Evolutionary conservation across 2,113 vertebrate genomes (phyloP).

Genomic region (Eurystomus gularis): DNA sequence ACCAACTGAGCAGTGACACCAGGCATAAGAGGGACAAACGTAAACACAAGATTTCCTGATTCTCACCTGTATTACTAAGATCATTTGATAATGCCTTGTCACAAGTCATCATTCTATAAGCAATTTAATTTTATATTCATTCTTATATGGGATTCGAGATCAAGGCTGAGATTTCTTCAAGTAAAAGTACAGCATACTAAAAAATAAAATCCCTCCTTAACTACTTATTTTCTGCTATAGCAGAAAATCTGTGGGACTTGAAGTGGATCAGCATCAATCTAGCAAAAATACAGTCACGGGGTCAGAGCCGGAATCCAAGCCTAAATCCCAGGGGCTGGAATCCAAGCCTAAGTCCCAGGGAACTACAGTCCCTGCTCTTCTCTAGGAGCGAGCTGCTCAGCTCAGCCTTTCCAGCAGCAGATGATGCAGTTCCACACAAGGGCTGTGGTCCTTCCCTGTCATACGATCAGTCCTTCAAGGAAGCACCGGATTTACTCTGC

Average conservation of each 20-base stretch:
- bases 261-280: neutral
- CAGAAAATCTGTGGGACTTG: neutral
- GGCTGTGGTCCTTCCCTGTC: neutral
- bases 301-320: neutral
- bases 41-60: neutral
- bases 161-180: neutral
- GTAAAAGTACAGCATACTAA: neutral
- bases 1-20: neutral
- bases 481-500: neutral
- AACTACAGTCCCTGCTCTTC: neutral
- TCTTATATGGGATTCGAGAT: neutral
- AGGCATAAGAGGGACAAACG: neutral
- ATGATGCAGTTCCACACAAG: fast-evolving
- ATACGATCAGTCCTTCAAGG: neutral
- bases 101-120: neutral
- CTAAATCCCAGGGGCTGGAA: neutral
- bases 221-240: neutral
- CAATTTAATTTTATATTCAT: neutral
- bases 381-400: neutral
- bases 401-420: neutral
- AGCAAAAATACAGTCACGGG: neutral
- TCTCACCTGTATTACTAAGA: neutral
- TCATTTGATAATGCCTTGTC: neutral
- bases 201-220: neutral
- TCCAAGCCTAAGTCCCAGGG: no score